phyloP scores from a whole-genome alignment of 2,113 vertebrate genomes.

The Dinomys branickii region DNA sequence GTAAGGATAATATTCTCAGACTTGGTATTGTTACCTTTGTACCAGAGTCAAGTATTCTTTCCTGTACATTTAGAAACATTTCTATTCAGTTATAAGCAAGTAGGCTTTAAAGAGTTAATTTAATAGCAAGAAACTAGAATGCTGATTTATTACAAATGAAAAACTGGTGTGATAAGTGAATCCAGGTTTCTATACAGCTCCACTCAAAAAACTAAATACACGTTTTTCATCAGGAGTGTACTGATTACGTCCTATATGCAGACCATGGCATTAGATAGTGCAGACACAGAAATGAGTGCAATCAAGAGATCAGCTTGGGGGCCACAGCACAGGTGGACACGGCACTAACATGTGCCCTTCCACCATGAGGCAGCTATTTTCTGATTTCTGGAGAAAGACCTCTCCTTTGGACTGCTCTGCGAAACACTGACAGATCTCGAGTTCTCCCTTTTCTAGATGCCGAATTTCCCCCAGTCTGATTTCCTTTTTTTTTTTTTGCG shows the following conservation, averaged over 20 bases:
- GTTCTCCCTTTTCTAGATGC: neutral
- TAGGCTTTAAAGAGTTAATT: neutral
- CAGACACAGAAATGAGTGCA: neutral
- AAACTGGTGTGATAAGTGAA: neutral
- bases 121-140: neutral
- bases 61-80: neutral
- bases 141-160: neutral
- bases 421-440: neutral
- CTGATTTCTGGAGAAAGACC: neutral
- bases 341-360: neutral
- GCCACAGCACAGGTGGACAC: rapidly evolving
- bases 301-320: neutral
- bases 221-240: neutral
- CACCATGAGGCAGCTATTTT: rapidly evolving
- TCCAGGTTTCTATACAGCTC: neutral
- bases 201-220: neutral
- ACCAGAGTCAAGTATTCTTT: neutral
- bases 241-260: neutral
- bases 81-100: neutral
- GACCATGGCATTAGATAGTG: neutral
- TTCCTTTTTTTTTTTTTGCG: no score
- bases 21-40: neutral
- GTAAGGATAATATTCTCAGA: neutral
- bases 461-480: neutral
- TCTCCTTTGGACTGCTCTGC: neutral